Evolutionary conservation across 2,888 invertebrate species (phyloP), one percentile per base, ranked within the genome.

Genomic region (Drosophila infuscata): DNA sequence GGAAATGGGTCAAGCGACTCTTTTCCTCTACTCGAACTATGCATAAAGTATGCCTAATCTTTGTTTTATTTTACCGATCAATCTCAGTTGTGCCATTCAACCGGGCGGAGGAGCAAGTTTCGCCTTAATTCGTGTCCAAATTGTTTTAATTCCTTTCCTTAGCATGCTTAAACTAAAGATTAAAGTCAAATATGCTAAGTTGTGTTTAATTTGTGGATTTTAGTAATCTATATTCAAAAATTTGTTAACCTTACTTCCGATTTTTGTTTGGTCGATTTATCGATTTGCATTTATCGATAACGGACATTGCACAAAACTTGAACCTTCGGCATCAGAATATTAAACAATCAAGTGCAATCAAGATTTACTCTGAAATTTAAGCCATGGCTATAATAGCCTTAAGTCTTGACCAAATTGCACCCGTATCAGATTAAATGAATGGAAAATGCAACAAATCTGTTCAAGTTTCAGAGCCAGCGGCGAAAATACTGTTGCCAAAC

Each of bases 1-100:
- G 43, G 48, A 81, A 78, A 81, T 87, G 87, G 89, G 83, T 84
- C 83, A 89, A 84, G 87, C 82, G 54, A 51, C 65, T 65, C 69
- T 64, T 43, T 29, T 53, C 58, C 29, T 58, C 53, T 32, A 49
- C 48, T 63, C 54, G 36, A 53, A 64, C 68, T 57, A 65, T 74
- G 84, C 88, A 87, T 87, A 89, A 84, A 83, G 72, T 87, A 79
- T 87, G 79, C 74, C 84, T 83, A 79, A 84, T 84, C 89, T 87
- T 25, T 68, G 52, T 78, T 83, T 33, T 53, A 32, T 46, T 54
- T 11, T 51, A 49, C 60, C 33, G 79, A 84, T 89, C 71, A 54
- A 83, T 83, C 74, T 74, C 20, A 57, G 71, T 58, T 75, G 67
- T 41, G 49, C 35, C 54, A 20, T 57, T 46, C 54, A 70, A 46